Base-by-base conservation (phyloP, 2,113 vertebrate species). In the Ivindomyrus marchei region DNA sequence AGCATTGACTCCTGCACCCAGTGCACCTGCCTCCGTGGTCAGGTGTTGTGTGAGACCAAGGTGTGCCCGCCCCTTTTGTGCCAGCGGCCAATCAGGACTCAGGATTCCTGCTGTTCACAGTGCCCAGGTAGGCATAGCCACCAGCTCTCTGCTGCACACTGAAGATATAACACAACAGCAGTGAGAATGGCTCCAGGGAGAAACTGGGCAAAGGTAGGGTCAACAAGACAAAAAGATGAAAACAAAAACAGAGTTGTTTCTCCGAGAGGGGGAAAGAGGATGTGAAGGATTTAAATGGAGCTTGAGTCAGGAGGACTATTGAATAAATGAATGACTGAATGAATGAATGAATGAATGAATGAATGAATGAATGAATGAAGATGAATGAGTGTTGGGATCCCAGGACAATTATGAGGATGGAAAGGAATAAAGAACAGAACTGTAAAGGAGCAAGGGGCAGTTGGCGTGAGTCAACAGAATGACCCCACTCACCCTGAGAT, bases 1-100 rank as follows among this genome's bases (percentile, higher is more conserved):
- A 97, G 96, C 92, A 97, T 98, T 19, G 97, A 98, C 94, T 96
- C 97, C 39, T 98, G 97, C 77, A 98, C 97, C 0, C 97, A 97
- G 83, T 98, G 97, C 87, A 97, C 97, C 0, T 98, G 97, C 91
- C 97, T 97, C 92, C 96, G 95, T 0, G 97, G 97, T n/a, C 96
- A 96, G 10, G 96, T 97, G 88, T 95, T 98, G 15, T 98, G 97
- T 84, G 97, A 98, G 94, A 97, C 97, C 0, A 97, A 98, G 95
- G 97, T 98, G 91, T 98, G 97, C 39, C 97, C 97, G 0, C 97
- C 97, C 0, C 95, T 98, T 88, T 96, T 98, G 15, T 98, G 97
- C 92, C 96, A 97, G 92, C 97, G 92, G 85, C 97, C 97, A 39
- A 94, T 96, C 0, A 97, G 97, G 85, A 96, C 97, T 0, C 97